These are phyloP conservation scores for Bucorvus abyssinicus DNA, from an alignment of 2,797 vertebrate genomes.

Conservation along the genomic window DNA sequence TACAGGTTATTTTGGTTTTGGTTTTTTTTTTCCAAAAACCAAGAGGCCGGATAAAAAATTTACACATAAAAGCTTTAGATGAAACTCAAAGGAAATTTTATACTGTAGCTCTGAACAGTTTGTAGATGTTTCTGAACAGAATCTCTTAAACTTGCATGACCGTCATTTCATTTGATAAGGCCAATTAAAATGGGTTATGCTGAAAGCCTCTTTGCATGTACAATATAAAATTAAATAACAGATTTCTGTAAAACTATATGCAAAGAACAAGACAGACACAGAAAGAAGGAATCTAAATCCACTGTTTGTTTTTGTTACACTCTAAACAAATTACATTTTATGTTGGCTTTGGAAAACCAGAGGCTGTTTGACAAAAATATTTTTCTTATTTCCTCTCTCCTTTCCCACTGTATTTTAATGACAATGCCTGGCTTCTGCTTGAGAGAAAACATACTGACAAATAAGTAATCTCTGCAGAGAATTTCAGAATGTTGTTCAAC, in stretches of 20 bases:
- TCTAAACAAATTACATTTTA: neutral
- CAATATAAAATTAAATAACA: conserved; percentile 47
- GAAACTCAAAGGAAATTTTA: conserved; percentile 46
- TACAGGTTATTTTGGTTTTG: neutral
- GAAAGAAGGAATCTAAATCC: conserved; percentile 14
- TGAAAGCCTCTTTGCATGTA: conserved; percentile 43
- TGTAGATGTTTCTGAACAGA: conserved; percentile 50
- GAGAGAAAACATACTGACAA: neutral
- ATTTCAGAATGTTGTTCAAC: neutral
- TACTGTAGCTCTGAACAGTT: conserved; percentile 27
- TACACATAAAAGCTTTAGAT: conserved; percentile 22
- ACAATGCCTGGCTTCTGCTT: neutral
- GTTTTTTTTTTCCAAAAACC: neutral
- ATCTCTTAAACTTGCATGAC: conserved; percentile 37
- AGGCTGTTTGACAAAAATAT: neutral
- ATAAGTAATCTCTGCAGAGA: neutral
- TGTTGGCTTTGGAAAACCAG: conserved; percentile 27
- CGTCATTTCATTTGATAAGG: conserved; percentile 53
- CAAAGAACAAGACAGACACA: conserved; percentile 47
- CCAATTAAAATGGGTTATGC: conserved; percentile 31
- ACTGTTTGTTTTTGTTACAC: conserved; percentile 16
- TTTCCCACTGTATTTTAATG: conserved; percentile 17
- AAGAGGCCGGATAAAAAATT: neutral
- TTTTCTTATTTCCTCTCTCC: neutral
- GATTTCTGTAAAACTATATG: conserved; percentile 31